Evolutionary conservation across 2,888 invertebrate genomes (phyloP).

Genomic region (Spisula solida): DNA sequence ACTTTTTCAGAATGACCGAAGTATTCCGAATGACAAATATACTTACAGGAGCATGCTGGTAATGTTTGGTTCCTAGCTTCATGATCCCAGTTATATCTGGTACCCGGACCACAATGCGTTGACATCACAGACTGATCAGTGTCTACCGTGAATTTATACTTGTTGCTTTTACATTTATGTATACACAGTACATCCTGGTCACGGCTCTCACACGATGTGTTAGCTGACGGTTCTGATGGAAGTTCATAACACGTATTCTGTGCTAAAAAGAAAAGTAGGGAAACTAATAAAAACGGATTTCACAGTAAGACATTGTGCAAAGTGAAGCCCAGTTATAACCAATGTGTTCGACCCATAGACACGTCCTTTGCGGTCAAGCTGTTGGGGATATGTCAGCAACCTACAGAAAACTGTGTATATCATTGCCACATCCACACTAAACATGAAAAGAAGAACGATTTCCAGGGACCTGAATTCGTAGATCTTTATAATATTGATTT

Average conservation of each 20-base stretch:
- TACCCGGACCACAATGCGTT: constrained; percentile 80
- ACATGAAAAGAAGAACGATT: too few species aligned
- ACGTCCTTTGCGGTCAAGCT: too few species aligned
- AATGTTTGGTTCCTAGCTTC: constrained; percentile 77
- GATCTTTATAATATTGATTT: too few species aligned
- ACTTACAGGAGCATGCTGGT: constrained; percentile 85
- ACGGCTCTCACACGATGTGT: constrained; percentile 74
- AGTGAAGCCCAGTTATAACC: too few species aligned
- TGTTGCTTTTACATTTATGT: constrained; percentile 75
- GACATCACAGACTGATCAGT: constrained; percentile 54
- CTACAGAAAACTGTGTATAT: too few species aligned
- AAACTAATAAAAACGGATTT: too few species aligned
- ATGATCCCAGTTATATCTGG: constrained; percentile 83
- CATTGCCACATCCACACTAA: too few species aligned
- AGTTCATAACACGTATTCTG: constrained; percentile 64
- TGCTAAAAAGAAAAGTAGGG: constrained; percentile 34
- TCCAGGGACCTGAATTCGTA: too few species aligned
- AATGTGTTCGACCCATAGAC: too few species aligned
- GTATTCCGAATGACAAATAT: background rate
- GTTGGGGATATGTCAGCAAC: too few species aligned
- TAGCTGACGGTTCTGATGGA: constrained; percentile 76
- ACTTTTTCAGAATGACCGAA: too few species aligned
- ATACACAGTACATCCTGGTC: constrained; percentile 79
- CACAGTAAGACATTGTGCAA: too few species aligned
- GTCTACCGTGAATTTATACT: constrained; percentile 73